Percentiles rank a stretch among this genome's conserved stretches.
These are phyloP conservation scores for Hylaeus volcanicus DNA, from an alignment of 1,140 invertebrate genomes.

Conservation along the genomic window DNA sequence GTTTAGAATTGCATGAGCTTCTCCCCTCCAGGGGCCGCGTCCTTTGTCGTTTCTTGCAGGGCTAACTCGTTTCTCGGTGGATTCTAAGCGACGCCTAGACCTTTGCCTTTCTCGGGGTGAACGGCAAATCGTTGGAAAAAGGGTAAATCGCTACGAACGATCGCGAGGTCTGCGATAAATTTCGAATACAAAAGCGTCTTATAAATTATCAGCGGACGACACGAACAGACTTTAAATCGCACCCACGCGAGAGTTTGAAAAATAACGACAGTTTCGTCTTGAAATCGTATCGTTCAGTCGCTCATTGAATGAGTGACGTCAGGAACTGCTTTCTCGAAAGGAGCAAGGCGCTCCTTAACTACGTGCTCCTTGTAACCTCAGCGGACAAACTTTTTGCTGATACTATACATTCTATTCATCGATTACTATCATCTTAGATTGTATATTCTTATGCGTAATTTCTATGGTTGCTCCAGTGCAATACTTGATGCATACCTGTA, in stretches of 20 bases:
- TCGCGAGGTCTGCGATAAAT: background rate
- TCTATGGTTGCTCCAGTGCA: too few relatives aligned
- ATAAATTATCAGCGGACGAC: conserved; percentile 44
- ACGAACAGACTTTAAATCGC: conserved; percentile 22
- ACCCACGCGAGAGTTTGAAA: background rate
- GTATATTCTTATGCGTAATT: too few relatives aligned
- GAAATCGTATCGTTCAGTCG: too few relatives aligned
- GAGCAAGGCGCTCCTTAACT: too few relatives aligned
- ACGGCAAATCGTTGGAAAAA: conserved; percentile 57
- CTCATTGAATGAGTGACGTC: too few relatives aligned
- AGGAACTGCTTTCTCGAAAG: too few relatives aligned
- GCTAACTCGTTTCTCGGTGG: background rate
- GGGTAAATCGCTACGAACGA: conserved; percentile 19
- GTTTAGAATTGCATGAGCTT: conserved; percentile 73
- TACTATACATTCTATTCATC: too few relatives aligned
- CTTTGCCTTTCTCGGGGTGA: conserved; percentile 4
- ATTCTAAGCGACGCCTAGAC: background rate
- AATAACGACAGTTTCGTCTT: too few relatives aligned
- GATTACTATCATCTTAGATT: too few relatives aligned
- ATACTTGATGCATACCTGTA: too few relatives aligned
- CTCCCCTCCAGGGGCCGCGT: conserved; percentile 23
- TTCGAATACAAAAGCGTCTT: conserved; percentile 32
- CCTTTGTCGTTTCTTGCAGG: conserved; percentile 43
- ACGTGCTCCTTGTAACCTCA: too few relatives aligned
- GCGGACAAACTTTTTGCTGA: too few relatives aligned